Percentiles rank a stretch among this genome's conserved stretches.
These are phyloP conservation scores for Cyphomyrmex costatus DNA, from an alignment of 1,140 invertebrate genomes.

Conservation along the genomic window DNA sequence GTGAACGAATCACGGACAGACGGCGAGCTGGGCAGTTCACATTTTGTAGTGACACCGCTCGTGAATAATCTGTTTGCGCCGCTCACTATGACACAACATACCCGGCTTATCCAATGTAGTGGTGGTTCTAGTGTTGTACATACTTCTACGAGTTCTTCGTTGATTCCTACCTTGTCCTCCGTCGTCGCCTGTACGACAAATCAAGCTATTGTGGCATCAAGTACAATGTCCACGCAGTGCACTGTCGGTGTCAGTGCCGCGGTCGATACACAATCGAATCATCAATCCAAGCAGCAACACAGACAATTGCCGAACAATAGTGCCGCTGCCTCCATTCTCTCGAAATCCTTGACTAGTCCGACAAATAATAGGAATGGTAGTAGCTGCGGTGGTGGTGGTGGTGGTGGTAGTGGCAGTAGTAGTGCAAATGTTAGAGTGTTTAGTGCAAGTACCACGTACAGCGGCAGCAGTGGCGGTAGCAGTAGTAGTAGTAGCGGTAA, in stretches of 20 bases:
- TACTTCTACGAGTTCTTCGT: conserved; percentile 75
- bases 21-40: conserved; percentile 82
- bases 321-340: conserved; percentile 82
- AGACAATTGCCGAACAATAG: conserved; percentile 83
- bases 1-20: conserved; percentile 79
- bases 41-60: conserved; percentile 80
- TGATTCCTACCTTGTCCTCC: conserved; percentile 58
- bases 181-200: conserved; percentile 65
- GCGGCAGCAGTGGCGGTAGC: conserved; percentile 41
- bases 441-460: conserved; percentile 65
- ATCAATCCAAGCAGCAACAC: conserved; percentile 76
- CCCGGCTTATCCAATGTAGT: conserved; percentile 82
- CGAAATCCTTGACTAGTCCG: conserved; percentile 85
- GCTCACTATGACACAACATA: conserved; percentile 70
- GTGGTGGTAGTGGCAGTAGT: conserved; percentile 9
- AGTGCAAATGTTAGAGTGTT: conserved; percentile 78
- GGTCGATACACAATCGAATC: conserved; percentile 73
- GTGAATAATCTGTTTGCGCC: conserved; percentile 76
- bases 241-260: conserved; percentile 59
- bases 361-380: conserved; percentile 81
- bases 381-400: conserved; percentile 53
- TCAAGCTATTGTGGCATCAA: conserved; percentile 58
- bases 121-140: conserved; percentile 81
- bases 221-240: conserved; percentile 74
- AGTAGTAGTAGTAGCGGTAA: conserved; percentile 58